Evolutionary conservation across 2,797 vertebrate species (phyloP).

Genomic region (Coendou prehensilis): DNA sequence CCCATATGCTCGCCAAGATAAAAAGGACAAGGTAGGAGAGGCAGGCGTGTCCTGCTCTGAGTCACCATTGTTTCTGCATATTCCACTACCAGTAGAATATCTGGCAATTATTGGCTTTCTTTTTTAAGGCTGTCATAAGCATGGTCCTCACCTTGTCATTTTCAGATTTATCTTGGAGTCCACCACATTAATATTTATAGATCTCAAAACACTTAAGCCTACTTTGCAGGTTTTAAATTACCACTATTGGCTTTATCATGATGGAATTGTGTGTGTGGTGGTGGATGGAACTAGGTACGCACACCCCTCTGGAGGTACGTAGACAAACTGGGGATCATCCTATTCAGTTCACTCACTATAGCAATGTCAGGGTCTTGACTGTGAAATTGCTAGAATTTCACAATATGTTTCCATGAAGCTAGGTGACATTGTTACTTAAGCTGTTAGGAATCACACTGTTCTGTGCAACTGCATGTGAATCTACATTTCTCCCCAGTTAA

Average conservation of each 20-base stretch:
- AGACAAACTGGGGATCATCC: not conserved
- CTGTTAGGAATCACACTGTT: not conserved
- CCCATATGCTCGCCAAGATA: constrained; percentile 97
- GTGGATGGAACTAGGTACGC: not conserved
- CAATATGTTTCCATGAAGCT: not conserved
- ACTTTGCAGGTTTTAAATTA: not conserved
- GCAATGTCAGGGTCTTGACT: not conserved
- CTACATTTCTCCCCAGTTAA: not conserved
- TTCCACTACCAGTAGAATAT: not conserved
- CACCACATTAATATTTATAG: not conserved
- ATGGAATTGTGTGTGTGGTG: not conserved
- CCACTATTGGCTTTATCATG: not conserved
- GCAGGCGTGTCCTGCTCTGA: not conserved
- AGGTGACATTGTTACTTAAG: not conserved
- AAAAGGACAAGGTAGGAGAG: constrained; percentile 95
- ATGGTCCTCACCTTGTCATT: not conserved
- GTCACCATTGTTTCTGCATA: not conserved
- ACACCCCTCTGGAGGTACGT: not conserved
- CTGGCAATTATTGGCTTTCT: constrained; percentile 21
- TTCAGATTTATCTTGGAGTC: constrained; percentile 33
- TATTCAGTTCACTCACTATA: not conserved
- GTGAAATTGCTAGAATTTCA: not conserved
- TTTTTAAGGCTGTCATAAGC: not conserved
- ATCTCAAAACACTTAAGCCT: not conserved
- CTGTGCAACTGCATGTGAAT: not conserved